A percentile compares a stretch with the other conserved stretches of the same genome.
These are phyloP conservation scores for Esox masquinongy DNA, from an alignment of 2,797 vertebrate species.

Conservation along the genomic window DNA sequence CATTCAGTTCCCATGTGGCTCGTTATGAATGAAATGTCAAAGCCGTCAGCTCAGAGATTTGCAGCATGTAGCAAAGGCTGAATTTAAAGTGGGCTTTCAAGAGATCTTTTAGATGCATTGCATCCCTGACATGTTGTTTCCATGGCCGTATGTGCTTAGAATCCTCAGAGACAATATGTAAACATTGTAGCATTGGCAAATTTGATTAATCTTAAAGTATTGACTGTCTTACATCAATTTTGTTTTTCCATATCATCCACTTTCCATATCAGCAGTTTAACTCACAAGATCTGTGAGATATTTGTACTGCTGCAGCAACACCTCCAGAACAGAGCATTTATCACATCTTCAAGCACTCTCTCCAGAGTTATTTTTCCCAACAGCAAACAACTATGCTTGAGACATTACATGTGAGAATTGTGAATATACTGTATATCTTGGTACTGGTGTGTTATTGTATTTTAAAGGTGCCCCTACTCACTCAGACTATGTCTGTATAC, in stretches of 20 bases:
- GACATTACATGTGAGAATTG: not conserved
- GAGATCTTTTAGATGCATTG: not conserved
- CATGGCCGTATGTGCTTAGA: not conserved
- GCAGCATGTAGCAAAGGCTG: slow-evolving; percentile 9
- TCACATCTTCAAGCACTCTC: slow-evolving; percentile 3
- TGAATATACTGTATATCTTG: not conserved
- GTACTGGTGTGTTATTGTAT: not conserved
- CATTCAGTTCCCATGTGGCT: slow-evolving; percentile 36
- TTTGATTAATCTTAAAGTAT: not conserved
- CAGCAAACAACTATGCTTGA: not conserved
- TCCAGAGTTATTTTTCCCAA: not conserved
- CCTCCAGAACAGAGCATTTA: not conserved
- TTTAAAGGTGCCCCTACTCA: not conserved
- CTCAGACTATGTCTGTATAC: not conserved
- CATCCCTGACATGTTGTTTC: slow-evolving; percentile 4
- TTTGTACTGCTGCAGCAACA: not conserved
- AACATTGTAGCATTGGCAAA: not conserved
- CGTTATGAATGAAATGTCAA: slow-evolving; percentile 41
- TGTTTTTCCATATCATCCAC: not conserved
- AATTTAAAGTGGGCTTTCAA: slow-evolving; percentile 27
- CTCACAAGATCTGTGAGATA: not conserved
- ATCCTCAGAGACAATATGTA: slow-evolving; percentile 7
- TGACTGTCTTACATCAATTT: not conserved
- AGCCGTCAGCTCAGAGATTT: slow-evolving; percentile 16
- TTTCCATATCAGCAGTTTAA: not conserved